phyloP scores from a whole-genome alignment of 2,113 vertebrate species.

The Aspidoscelis tigris region DNA sequence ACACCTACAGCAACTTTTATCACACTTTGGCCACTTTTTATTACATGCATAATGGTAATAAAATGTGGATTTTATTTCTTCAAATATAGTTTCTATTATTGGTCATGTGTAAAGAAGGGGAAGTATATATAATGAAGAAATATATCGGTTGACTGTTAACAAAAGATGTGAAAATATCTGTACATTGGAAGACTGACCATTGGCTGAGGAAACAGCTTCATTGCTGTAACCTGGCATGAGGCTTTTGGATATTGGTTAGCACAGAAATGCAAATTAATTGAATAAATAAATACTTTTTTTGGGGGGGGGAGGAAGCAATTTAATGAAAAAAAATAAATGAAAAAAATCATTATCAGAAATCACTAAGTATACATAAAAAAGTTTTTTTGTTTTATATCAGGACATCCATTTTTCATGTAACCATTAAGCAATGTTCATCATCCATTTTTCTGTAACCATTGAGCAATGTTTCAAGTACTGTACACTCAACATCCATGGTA shows the following conservation, averaged over 20 bases:
- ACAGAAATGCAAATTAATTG: no score
- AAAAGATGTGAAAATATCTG: neutral
- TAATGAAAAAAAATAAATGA: neutral
- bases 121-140: neutral
- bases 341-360: neutral
- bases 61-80: neutral
- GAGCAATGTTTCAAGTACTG: constrained; percentile 11
- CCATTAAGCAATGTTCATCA: constrained; percentile 15
- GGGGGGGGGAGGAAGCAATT: no score
- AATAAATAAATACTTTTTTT: no score
- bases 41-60: no score
- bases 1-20: constrained; percentile 15
- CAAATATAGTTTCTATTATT: neutral
- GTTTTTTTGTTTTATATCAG: neutral
- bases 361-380: neutral
- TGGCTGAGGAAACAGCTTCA: no score
- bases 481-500: neutral
- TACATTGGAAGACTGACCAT: neutral
- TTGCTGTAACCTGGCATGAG: no score
- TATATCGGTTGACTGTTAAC: neutral
- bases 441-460: neutral
- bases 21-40: neutral
- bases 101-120: neutral
- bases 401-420: neutral
- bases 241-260: no score